A percentile compares a stretch with the other conserved stretches of the same genome.
These are phyloP conservation scores for Listrodromus nycthemerus DNA, from an alignment of 2,888 invertebrate genomes.

Conservation along the genomic window DNA sequence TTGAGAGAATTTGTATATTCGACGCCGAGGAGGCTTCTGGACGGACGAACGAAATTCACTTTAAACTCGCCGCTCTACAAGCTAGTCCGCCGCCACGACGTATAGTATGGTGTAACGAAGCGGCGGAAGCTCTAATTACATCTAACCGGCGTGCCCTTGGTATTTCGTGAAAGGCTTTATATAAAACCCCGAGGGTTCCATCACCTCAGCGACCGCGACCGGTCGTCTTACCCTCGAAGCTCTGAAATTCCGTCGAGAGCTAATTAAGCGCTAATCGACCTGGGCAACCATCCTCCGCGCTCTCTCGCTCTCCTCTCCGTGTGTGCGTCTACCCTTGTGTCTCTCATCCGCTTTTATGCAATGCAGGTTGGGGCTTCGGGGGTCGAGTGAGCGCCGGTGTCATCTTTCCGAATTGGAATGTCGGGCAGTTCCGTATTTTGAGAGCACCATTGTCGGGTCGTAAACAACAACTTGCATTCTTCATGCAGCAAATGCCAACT, in stretches of 20 bases:
- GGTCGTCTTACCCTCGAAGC: slow-evolving; percentile 21
- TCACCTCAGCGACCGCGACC: slow-evolving; percentile 3
- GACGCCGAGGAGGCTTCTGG: slow-evolving; percentile 21
- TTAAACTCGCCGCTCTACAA: slow-evolving; percentile 66
- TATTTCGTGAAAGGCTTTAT: slow-evolving; percentile 57
- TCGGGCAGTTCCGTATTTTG: slow-evolving; percentile 40
- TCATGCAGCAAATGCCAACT: slow-evolving; percentile 32
- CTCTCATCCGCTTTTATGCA: not conserved
- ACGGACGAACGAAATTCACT: slow-evolving; percentile 48
- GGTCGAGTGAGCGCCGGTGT: slow-evolving; percentile 27
- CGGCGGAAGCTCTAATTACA: slow-evolving; percentile 71
- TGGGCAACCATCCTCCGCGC: slow-evolving; percentile 24
- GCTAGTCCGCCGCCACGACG: slow-evolving; percentile 5
- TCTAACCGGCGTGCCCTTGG: slow-evolving; percentile 51
- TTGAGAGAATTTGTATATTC: slow-evolving; percentile 66
- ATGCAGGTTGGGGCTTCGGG: not conserved
- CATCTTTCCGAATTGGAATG: slow-evolving; percentile 53
- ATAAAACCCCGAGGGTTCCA: slow-evolving; percentile 43
- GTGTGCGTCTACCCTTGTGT: not conserved
- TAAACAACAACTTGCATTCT: not conserved
- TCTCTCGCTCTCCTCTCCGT: slow-evolving; percentile 6
- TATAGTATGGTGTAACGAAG: not conserved
- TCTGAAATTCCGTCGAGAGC: slow-evolving; percentile 54
- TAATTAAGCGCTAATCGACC: slow-evolving; percentile 60
- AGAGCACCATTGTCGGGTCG: slow-evolving; percentile 37